phyloP scores from a whole-genome alignment of 2,888 invertebrate species.

The Leptinotarsa rubiginosa region DNA sequence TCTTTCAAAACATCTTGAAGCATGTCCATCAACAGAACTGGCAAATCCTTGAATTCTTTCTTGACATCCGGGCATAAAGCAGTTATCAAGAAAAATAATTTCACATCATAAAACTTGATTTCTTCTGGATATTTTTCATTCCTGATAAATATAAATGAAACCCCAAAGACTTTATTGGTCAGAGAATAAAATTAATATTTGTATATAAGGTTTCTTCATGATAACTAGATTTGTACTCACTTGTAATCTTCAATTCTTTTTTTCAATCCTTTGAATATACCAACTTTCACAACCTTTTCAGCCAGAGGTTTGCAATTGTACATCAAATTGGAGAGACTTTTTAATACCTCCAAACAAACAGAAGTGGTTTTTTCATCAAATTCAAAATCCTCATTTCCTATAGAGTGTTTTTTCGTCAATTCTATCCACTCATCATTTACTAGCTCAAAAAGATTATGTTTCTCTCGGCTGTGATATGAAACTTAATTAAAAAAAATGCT shows the following conservation, averaged over 20 bases:
- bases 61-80: conserved; percentile 81
- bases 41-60: conserved; percentile 73
- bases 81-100: conserved; percentile 88
- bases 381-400: conserved; percentile 65
- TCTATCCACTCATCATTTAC: conserved; percentile 77
- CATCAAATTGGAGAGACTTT: conserved; percentile 89
- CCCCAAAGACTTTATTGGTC: neutral
- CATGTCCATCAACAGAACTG: conserved; percentile 78
- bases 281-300: conserved; percentile 72
- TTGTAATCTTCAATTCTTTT: conserved; percentile 78
- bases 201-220: no score
- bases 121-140: conserved; percentile 75
- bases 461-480: conserved; percentile 76
- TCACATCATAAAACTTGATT: conserved; percentile 88
- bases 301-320: conserved; percentile 79
- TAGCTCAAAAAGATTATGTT: conserved; percentile 76
- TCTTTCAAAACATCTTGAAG: conserved; percentile 74
- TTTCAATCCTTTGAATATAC: conserved; percentile 78
- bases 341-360: conserved; percentile 81
- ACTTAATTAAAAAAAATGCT: neutral
- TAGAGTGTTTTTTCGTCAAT: conserved; percentile 76
- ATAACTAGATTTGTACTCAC: conserved; percentile 40
- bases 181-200: no score
- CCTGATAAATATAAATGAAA: conserved; percentile 52
- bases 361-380: conserved; percentile 67